Evolutionary conservation across 1,140 invertebrate species (phyloP).

Genomic region (Heliconius congener): DNA sequence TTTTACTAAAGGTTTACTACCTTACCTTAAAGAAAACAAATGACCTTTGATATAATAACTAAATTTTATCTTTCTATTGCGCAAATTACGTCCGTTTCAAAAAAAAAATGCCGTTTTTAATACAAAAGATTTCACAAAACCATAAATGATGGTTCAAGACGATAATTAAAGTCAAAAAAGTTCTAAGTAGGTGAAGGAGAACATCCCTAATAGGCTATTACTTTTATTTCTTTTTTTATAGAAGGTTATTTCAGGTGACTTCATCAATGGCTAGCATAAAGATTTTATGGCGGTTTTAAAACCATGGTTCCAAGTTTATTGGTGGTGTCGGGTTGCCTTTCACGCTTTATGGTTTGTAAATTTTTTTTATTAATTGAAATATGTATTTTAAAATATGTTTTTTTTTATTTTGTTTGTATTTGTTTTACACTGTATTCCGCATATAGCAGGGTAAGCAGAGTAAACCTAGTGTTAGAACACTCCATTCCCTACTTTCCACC

Average conservation of each 20-base stretch:
- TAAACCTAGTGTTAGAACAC: no score
- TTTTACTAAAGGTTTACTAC: no score
- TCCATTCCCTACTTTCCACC: no score
- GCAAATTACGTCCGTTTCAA: no score
- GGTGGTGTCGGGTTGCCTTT: background rate
- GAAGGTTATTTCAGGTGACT: conserved; percentile 10
- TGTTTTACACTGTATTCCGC: no score
- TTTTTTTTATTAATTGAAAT: no score
- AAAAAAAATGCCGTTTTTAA: background rate
- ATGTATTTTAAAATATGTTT: no score
- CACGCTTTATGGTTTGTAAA: background rate
- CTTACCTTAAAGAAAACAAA: no score
- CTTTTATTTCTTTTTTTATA: background rate
- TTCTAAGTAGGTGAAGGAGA: background rate
- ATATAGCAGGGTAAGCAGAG: no score
- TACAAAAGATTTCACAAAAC: background rate
- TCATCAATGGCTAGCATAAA: background rate
- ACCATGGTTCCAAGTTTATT: background rate
- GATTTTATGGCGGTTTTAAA: background rate
- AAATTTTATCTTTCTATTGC: no score
- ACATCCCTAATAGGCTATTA: conserved; percentile 3
- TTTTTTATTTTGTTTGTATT: no score
- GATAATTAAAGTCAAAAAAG: background rate
- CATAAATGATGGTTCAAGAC: background rate
- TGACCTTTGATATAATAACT: no score